Evolutionary conservation across 2,888 invertebrate genomes (phyloP).

Genomic region (Drosophila affinis): DNA sequence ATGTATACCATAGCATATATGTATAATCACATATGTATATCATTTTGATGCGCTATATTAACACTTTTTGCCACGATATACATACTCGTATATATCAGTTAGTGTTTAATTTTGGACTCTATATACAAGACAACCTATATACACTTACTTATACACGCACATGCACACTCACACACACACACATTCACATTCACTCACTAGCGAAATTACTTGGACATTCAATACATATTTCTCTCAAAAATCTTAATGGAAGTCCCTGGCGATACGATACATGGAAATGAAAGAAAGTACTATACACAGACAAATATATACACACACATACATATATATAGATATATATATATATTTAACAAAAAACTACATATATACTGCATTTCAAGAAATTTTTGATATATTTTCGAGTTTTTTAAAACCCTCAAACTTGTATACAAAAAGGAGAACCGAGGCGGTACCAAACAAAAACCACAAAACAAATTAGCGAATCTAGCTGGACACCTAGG

Average conservation of each 20-base stretch:
- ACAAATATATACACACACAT: slow-evolving; percentile 19
- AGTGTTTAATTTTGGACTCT: slow-evolving; percentile 42
- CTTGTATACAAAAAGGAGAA: slow-evolving; percentile 63
- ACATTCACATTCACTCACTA: slow-evolving; percentile 17
- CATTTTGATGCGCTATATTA: slow-evolving; percentile 52
- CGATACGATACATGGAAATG: slow-evolving; percentile 48
- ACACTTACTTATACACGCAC: slow-evolving; percentile 42
- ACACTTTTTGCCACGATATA: slow-evolving; percentile 41
- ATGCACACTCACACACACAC: slow-evolving; percentile 29
- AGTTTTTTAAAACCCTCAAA: slow-evolving; percentile 61
- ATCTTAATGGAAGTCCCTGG: slow-evolving; percentile 48
- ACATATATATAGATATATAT: slow-evolving; percentile 37
- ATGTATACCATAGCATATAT: slow-evolving; percentile 20
- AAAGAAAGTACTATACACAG: slow-evolving; percentile 50
- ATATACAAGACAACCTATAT: slow-evolving; percentile 41
- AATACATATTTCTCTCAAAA: slow-evolving; percentile 27
- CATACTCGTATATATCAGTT: slow-evolving; percentile 23
- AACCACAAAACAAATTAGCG: slow-evolving; percentile 53
- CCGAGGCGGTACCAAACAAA: slow-evolving; percentile 2
- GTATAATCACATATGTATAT: slow-evolving; percentile 42
- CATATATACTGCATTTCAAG: slow-evolving; percentile 66
- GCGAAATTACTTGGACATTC: slow-evolving; percentile 32
- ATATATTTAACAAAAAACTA: slow-evolving; percentile 57
- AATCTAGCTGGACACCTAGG: slow-evolving; percentile 74
- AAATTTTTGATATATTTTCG: slow-evolving; percentile 75